Base-by-base conservation (phyloP, 2,888 invertebrate genomes). In the Junonia oenone region DNA sequence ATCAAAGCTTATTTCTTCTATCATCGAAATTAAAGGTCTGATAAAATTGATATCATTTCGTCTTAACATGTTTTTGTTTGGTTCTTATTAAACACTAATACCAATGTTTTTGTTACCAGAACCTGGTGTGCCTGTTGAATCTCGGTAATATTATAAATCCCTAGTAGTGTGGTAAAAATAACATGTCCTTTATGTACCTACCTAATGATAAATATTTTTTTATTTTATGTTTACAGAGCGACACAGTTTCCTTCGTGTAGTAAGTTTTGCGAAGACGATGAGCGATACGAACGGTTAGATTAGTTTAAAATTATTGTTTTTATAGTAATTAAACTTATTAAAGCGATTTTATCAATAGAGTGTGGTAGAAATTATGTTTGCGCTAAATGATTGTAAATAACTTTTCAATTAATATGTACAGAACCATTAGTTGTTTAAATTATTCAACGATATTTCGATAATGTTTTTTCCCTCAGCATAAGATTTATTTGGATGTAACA, bases 21-120 rank as follows among this genome's bases (percentile, higher is more conserved):
- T 52, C 17, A 14, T 52, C 1, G 37, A 46, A n/a, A 37, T 37
- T 9, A 52, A 38, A 52, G 52, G 52, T 51, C 9, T 13, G 26
- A n/a, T 46, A n/a, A 8, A 9, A 27, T 27, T 29, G 3, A 9
- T 46, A 14, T 17, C 2, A 11, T 46, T 46, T 29, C 2, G 8
- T 26, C 26, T 6, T 26, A 26, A 29, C 8, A 8, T 29, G 11
- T 11, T 11, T 29, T 5, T 29, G 29, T 6, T 2, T 3, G n/a
- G n/a, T n/a, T n/a, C n/a, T n/a, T n/a, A n/a, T n/a, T n/a, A n/a
- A n/a, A n/a, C 3, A 33, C 31, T 33, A n/a, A 33, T n/a, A n/a
- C n/a, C 5, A 27, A 27, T n/a, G 6, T 13, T 45, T 29, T 33
- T 33, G n/a, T 35, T n/a, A 13, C 5, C 48, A 48, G 48, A 48